Conservation (phyloP, 2,113 vertebrate genomes). For the Irena cyanogastra region DNA sequence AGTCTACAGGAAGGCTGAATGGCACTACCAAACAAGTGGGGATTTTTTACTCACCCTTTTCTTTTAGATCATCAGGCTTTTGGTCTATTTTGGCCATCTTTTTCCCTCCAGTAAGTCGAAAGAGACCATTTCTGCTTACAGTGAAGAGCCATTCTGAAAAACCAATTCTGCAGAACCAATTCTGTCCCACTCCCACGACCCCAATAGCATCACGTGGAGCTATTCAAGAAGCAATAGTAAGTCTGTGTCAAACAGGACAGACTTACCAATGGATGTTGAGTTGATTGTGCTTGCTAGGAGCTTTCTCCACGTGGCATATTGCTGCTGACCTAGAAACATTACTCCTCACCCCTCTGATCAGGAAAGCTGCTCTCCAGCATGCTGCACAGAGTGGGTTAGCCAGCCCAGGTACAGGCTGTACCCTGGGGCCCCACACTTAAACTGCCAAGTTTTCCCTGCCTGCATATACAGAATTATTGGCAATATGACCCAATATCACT, state of each 20-base stretch:
- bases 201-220: neutral
- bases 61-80: neutral
- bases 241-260: neutral
- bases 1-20: neutral
- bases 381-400: neutral
- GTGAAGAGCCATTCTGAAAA: neutral
- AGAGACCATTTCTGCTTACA: neutral
- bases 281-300: rapidly evolving
- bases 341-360: neutral
- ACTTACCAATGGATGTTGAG: neutral
- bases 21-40: neutral
- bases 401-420: neutral
- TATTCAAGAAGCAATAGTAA: neutral
- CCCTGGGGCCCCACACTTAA: neutral
- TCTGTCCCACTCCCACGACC: neutral
- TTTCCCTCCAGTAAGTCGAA: neutral
- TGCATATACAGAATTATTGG: neutral
- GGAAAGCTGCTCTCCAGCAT: neutral
- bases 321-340: neutral
- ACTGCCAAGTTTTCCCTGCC: neutral
- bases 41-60: neutral
- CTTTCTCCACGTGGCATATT: neutral
- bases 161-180: neutral
- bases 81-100: neutral
- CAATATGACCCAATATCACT: neutral